phyloP scores from a whole-genome alignment of 1,140 invertebrate species.

The roundworm (Caenorhabditis elegans) region DNA sequence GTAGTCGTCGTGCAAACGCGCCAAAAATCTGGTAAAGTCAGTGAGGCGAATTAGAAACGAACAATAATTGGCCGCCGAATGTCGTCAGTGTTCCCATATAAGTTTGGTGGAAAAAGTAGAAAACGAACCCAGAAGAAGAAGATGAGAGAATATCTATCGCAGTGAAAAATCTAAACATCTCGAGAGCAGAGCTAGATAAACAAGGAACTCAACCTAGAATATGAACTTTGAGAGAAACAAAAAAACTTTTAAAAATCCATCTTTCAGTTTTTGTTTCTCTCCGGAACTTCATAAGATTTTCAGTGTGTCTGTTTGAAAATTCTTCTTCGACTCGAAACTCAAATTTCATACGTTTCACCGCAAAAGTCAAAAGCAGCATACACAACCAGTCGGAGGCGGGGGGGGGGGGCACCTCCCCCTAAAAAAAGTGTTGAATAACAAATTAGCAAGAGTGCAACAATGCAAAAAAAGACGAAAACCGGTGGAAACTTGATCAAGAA shows the following conservation, averaged over 20 bases:
- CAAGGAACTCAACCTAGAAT: no score
- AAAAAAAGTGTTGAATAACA: conserved; percentile 30
- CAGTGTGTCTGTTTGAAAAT: conserved; percentile 17
- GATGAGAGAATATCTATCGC: neutral
- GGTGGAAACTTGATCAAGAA: conserved; percentile 31
- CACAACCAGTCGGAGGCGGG: neutral
- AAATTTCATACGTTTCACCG: conserved; percentile 27
- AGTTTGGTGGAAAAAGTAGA: neutral
- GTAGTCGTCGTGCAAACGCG: conserved; percentile 2
- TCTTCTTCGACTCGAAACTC: conserved; percentile 23
- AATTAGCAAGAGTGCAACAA: conserved; percentile 28
- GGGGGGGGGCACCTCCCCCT: neutral
- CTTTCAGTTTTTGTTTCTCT: neutral
- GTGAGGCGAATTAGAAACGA: conserved; percentile 29
- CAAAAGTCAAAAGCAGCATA: conserved; percentile 24
- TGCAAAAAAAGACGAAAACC: conserved; percentile 6
- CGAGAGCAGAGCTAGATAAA: neutral
- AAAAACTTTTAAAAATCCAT: neutral
- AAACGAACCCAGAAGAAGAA: no score
- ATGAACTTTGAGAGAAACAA: no score
- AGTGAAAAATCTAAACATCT: neutral
- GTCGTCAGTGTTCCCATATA: conserved; percentile 2
- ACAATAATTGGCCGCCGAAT: conserved; percentile 24
- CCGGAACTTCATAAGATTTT: conserved; percentile 28
- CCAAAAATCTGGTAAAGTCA: conserved; percentile 22